Percentiles rank a stretch among this genome's conserved stretches.
phyloP scores from a whole-genome alignment of 2,113 vertebrate genomes.

The Orcinus orca region DNA sequence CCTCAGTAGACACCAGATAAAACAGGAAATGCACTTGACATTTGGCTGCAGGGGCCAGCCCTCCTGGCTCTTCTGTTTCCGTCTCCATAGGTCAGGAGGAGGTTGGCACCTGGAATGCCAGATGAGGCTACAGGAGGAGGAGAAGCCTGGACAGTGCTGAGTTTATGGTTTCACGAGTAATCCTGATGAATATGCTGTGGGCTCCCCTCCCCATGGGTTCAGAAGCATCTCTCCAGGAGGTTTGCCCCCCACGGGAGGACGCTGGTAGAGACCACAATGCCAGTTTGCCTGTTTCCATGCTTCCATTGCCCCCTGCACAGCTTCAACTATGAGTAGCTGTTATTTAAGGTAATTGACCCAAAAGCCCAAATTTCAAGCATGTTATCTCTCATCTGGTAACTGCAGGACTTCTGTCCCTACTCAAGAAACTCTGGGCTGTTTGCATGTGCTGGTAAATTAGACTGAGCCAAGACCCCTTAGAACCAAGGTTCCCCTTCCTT shows the following conservation, averaged over 20 bases:
- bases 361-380: not conserved
- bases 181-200: not conserved
- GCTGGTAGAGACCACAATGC: too few species aligned
- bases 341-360: not conserved
- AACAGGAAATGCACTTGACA: not conserved
- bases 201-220: accelerated
- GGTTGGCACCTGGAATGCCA: not conserved
- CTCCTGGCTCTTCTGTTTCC: not conserved
- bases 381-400: not conserved
- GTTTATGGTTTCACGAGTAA: not conserved
- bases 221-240: not conserved
- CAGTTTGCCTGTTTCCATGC: not conserved
- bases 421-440: not conserved
- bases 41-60: not conserved
- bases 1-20: not conserved
- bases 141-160: not conserved
- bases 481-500: not conserved
- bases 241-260: not conserved
- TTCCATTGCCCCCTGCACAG: not conserved
- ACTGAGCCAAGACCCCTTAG: not conserved
- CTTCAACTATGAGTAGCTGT: not conserved
- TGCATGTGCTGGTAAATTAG: not conserved
- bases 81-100: not conserved
- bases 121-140: not conserved
- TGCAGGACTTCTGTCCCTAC: not conserved